These are phyloP conservation scores for Himantopus leucocephalus DNA, from an alignment of 2,113 vertebrate species.

Conservation along the genomic window DNA sequence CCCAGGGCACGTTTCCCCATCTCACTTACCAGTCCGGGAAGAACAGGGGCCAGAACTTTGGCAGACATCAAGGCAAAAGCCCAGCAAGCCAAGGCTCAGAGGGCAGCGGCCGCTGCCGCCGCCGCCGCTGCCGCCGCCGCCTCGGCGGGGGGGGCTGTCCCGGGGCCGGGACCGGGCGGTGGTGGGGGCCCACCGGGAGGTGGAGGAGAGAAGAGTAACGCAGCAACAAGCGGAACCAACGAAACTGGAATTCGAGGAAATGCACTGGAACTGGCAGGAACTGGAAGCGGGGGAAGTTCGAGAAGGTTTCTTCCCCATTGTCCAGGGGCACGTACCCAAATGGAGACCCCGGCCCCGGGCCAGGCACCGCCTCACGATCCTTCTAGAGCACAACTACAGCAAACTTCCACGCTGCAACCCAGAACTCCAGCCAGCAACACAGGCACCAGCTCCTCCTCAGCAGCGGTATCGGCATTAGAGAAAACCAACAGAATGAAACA, in stretches of 20 bases:
- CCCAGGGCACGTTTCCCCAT: slow-evolving; percentile 82
- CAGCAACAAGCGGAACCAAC: slow-evolving; percentile 5
- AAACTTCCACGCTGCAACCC: slow-evolving; percentile 49
- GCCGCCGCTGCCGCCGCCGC: slow-evolving; percentile 66
- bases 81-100: slow-evolving; percentile 89
- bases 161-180: slow-evolving; percentile 84
- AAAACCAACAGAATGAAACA: not conserved
- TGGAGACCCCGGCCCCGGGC: slow-evolving; percentile 24
- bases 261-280: slow-evolving; percentile 74
- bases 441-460: slow-evolving; percentile 15
- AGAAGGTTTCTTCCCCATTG: slow-evolving; percentile 66
- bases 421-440: slow-evolving; percentile 15
- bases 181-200: slow-evolving; percentile 6
- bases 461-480: slow-evolving; percentile 41
- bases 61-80: slow-evolving; percentile 98
- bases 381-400: slow-evolving; percentile 82
- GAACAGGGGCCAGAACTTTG: slow-evolving; percentile 91
- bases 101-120: slow-evolving; percentile 82
- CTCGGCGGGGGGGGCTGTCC: slow-evolving; percentile 74
- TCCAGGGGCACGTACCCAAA: slow-evolving; percentile 19
- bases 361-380: slow-evolving; percentile 50
- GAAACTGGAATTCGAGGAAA: slow-evolving; percentile 1
- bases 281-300: slow-evolving; percentile 79
- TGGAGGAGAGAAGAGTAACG: slow-evolving; percentile 11
- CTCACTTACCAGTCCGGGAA: slow-evolving; percentile 81